Conservation (phyloP, 2,797 vertebrate species). For the Propithecus perrieri region DNA sequence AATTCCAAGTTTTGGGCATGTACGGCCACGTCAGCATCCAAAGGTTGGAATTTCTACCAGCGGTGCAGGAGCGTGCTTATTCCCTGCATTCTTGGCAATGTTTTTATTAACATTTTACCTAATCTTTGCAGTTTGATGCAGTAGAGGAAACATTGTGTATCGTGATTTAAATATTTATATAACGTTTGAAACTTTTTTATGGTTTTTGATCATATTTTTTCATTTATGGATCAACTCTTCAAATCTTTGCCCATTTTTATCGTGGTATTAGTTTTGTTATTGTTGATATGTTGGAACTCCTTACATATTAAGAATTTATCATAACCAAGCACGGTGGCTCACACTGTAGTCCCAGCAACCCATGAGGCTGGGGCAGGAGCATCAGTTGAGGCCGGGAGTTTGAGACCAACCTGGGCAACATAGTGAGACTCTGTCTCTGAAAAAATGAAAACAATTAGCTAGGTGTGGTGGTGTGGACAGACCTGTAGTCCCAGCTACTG, state of each 20-base stretch:
- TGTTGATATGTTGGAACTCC: background rate
- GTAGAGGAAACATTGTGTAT: background rate
- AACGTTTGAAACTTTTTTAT: background rate
- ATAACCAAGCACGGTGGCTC: no score
- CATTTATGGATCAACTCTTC: background rate
- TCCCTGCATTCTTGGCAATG: background rate
- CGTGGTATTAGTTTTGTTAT: background rate
- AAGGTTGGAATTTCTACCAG: background rate
- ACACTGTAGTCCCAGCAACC: no score
- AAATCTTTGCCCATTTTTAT: background rate
- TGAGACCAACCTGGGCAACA: no score
- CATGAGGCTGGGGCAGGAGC: no score
- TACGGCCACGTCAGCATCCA: background rate
- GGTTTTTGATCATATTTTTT: background rate
- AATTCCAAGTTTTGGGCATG: background rate
- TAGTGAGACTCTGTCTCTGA: no score
- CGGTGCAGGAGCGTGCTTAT: background rate
- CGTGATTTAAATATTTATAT: background rate
- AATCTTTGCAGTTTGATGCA: background rate
- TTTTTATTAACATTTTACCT: background rate
- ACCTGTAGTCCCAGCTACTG: no score
- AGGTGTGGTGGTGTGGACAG: no score
- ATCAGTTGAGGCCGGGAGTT: no score
- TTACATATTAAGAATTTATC: background rate
- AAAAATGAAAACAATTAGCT: no score